Evolutionary conservation across 2,888 invertebrate genomes (phyloP).

Genomic region (Aplocera efformata): DNA sequence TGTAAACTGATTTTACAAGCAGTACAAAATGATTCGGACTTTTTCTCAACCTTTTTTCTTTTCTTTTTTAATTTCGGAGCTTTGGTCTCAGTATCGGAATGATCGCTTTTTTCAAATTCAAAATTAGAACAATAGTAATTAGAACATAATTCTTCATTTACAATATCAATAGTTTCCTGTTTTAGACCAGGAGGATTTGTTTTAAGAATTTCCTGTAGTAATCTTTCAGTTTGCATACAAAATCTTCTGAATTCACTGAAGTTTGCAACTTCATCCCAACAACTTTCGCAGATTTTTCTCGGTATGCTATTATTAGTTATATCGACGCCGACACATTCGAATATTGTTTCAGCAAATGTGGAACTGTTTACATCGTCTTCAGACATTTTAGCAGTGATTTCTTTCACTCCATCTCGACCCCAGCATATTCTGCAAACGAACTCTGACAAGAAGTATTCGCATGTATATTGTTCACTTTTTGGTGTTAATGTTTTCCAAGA

Average conservation of each 20-base stretch:
- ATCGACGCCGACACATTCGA: conserved; percentile 52
- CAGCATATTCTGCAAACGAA: conserved; percentile 64
- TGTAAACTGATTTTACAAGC: conserved; percentile 52
- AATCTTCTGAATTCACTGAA: conserved; percentile 56
- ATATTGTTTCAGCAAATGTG: conserved; percentile 44
- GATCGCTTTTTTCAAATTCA: conserved; percentile 13
- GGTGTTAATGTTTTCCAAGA: conserved; percentile 30
- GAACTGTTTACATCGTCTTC: conserved; percentile 25
- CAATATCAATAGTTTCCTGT: neutral
- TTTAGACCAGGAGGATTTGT: conserved; percentile 13
- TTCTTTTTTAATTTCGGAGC: conserved; percentile 29
- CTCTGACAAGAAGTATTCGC: conserved; percentile 55
- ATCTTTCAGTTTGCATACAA: conserved; percentile 49
- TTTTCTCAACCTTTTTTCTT: conserved; percentile 31
- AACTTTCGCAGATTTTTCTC: conserved; percentile 51
- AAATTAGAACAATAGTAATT: neutral
- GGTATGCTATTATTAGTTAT: conserved; percentile 37
- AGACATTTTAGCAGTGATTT: conserved; percentile 31
- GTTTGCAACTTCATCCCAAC: conserved; percentile 47
- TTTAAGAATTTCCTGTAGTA: conserved; percentile 41
- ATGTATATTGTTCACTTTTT: conserved; percentile 42
- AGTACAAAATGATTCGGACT: conserved; percentile 51
- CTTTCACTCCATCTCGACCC: conserved; percentile 43
- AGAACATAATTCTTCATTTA: conserved; percentile 12
- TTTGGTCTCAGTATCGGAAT: neutral